These are phyloP conservation scores for Samia ricini DNA, from an alignment of 1,140 invertebrate species.

Conservation along the genomic window DNA sequence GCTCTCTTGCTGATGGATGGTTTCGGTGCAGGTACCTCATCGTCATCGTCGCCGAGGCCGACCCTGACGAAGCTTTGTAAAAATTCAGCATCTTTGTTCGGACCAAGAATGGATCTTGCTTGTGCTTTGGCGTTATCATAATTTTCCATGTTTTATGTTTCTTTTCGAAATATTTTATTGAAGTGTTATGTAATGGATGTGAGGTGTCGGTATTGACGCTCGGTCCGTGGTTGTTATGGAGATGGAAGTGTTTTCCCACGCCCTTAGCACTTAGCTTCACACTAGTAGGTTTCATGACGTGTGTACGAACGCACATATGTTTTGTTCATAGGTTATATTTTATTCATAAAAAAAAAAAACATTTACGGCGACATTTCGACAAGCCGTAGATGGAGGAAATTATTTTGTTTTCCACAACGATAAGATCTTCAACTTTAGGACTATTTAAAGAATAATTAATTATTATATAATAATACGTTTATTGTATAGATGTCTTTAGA, in stretches of 20 bases:
- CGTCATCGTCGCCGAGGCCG: conserved; percentile 73
- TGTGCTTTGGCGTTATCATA: conserved; percentile 61
- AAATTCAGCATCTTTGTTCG: conserved; percentile 84
- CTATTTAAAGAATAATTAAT: too few species aligned
- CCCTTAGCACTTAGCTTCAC: conserved; percentile 35
- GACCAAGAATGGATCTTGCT: conserved; percentile 77
- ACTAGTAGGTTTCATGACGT: conserved; percentile 26
- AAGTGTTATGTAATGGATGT: conserved; percentile 59
- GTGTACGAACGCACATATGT: neutral
- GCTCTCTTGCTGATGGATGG: conserved; percentile 68
- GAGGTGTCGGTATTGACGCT: conserved; percentile 63
- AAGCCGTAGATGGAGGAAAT: too few species aligned
- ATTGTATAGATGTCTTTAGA: too few species aligned
- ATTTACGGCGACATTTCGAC: too few species aligned
- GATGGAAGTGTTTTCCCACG: conserved; percentile 66
- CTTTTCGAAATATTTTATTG: neutral
- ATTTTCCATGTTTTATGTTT: conserved; percentile 37
- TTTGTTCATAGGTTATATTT: neutral
- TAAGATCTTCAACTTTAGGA: too few species aligned
- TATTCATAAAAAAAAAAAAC: too few species aligned
- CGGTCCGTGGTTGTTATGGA: conserved; percentile 59
- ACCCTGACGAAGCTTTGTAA: conserved; percentile 86
- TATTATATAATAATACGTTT: too few species aligned
- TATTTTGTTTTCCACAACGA: too few species aligned
- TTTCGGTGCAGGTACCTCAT: conserved; percentile 61